phyloP scores from a whole-genome alignment of 1,140 invertebrate species.

The Uloborus diversus region DNA sequence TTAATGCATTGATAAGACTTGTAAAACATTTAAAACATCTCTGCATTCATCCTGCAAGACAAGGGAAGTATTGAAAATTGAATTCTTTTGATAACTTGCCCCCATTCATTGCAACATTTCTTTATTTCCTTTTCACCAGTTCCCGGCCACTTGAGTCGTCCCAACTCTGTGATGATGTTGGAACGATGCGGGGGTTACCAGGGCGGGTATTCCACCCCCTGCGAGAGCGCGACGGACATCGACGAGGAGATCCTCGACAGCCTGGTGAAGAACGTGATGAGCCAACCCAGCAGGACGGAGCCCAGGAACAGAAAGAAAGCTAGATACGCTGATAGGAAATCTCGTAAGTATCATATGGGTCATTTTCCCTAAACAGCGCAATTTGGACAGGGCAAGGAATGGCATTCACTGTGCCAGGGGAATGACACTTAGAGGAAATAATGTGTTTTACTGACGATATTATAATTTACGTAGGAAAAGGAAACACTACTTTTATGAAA shows the following conservation, averaged over 20 bases:
- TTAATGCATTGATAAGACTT: too few species aligned
- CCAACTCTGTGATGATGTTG: conserved; percentile 45
- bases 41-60: too few species aligned
- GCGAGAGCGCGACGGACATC: conserved; percentile 74
- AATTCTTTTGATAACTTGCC: too few species aligned
- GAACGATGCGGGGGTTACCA: conserved; percentile 19
- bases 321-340: conserved; percentile 72
- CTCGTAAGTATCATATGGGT: conserved; percentile 75
- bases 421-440: background rate
- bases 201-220: conserved; percentile 38
- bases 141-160: conserved; percentile 28
- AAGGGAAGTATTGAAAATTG: too few species aligned
- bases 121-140: too few species aligned
- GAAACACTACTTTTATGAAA: background rate
- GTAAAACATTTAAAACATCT: too few species aligned
- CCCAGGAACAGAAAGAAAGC: conserved; percentile 78
- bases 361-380: background rate
- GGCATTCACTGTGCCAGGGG: background rate
- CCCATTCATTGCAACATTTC: too few species aligned
- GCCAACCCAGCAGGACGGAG: conserved; percentile 75
- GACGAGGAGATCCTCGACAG: conserved; percentile 90
- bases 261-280: conserved; percentile 87
- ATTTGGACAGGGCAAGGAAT: background rate
- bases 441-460: background rate
- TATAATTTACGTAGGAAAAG: background rate